Base-by-base conservation (phyloP, 2,888 invertebrate genomes). In the Tetranychus piercei region DNA sequence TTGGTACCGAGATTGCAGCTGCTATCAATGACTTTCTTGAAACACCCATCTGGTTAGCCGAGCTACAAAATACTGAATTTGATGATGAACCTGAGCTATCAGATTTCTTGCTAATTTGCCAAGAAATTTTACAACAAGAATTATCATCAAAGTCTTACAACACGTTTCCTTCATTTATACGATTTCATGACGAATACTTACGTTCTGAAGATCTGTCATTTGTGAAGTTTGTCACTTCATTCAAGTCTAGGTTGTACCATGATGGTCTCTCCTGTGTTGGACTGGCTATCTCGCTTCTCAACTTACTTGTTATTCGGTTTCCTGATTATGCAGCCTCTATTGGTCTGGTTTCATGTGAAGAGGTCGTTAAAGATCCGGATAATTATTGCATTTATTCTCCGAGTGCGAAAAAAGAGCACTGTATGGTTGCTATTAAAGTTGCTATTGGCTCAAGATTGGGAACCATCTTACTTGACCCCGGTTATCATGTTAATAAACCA, bases 201-300 rank as follows among this genome's bases (percentile, higher is more conserved):
- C 87, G 80, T 84, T 85, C 77, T 86, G 87, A 73, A 84, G 85
- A 73, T 78, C 86, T 86, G 43, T 75, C 78, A 78, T 83, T 92
- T 79, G 86, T 86, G 79, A 87, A 88, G 78, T 89, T 90, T 81
- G 92, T 89, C 83, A 87, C 88, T 79, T 86, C 86, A 81, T 93
- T 92, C 82, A 84, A 87, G 79, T 90, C 92, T 78, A 88, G 88
- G 73, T 89, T 94, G 78, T 88, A 89, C 77, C 84, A 88, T 4
- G 87, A 87, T 80, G 89, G 90, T 82, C 89, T 91, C 83, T 92
- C 92, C 75, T 94, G 94, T 82, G 93, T 94, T 73, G 93, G 93
- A 34, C 84, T 94, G 78, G 91, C 91, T 78, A 86, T 91, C 80
- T 91, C 91, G 83, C 84, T 93, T 79, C 86, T 90, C 81, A 84